phyloP scores from a whole-genome alignment of 2,888 invertebrate genomes.

The Unio delphinus region DNA sequence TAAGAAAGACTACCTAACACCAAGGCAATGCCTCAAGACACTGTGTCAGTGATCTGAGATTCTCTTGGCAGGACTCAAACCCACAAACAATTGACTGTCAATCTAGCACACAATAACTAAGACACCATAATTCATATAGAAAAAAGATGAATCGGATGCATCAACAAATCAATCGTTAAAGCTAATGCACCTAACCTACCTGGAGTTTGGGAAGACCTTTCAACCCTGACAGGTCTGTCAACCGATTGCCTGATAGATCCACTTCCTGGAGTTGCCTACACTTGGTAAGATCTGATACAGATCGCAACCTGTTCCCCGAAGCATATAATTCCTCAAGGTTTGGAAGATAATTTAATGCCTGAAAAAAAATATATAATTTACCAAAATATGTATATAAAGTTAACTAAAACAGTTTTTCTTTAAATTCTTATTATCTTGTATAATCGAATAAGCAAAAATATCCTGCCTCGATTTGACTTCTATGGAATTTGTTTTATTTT shows the following conservation, averaged over 20 bases:
- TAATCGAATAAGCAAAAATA: too few relatives aligned
- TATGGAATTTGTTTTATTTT: too few relatives aligned
- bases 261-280: conserved; percentile 64
- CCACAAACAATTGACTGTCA: too few relatives aligned
- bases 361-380: conserved; percentile 12
- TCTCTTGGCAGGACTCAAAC: too few relatives aligned
- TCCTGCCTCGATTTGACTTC: too few relatives aligned
- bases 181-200: conserved; percentile 27
- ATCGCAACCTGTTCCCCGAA: conserved; percentile 57
- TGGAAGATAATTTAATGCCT: conserved; percentile 65
- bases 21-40: too few relatives aligned
- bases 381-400: neutral
- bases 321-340: conserved; percentile 64
- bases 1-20: too few relatives aligned
- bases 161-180: neutral
- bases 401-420: neutral
- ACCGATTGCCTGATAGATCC: conserved; percentile 60
- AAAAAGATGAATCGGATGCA: neutral
- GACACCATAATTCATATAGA: neutral
- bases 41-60: too few relatives aligned
- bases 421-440: too few relatives aligned
- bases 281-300: conserved; percentile 54
- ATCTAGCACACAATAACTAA: too few relatives aligned
- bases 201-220: conserved; percentile 55
- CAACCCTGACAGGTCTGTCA: conserved; percentile 60